These are phyloP conservation scores for Chaetogeoica ovagalla DNA, from an alignment of 2,888 invertebrate genomes.

Conservation along the genomic window DNA sequence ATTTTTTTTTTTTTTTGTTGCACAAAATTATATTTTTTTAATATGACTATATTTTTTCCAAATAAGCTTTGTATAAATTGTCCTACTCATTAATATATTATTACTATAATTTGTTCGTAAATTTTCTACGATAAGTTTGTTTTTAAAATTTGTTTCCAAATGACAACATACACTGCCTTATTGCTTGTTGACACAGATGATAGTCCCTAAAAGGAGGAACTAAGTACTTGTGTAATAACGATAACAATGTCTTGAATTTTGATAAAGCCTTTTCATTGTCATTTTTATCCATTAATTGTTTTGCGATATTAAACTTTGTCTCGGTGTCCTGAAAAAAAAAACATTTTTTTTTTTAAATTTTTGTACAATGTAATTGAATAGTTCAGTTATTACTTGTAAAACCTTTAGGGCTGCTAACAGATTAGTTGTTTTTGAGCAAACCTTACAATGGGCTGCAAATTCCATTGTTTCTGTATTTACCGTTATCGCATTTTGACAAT, in stretches of 20 bases:
- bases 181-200: constrained; percentile 73
- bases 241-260: constrained; percentile 69
- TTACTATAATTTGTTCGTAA: constrained; percentile 12
- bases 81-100: constrained; percentile 19
- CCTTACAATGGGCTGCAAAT: constrained; percentile 71
- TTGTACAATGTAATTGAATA: background rate
- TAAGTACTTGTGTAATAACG: constrained; percentile 70
- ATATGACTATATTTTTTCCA: constrained; percentile 14
- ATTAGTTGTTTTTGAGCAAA: constrained; percentile 72
- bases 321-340: constrained; percentile 69
- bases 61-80: constrained; percentile 41
- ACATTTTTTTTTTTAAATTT: background rate
- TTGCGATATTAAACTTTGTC: constrained; percentile 68
- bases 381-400: constrained; percentile 64
- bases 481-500: constrained; percentile 68
- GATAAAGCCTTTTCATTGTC: constrained; percentile 68
- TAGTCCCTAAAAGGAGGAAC: constrained; percentile 75
- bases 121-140: background rate
- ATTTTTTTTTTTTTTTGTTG: constrained; percentile 29
- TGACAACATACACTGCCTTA: constrained; percentile 70
- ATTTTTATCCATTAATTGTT: constrained; percentile 66
- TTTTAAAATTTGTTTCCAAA: constrained; percentile 64
- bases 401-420: constrained; percentile 75
- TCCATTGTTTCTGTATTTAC: constrained; percentile 69
- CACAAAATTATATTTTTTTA: constrained; percentile 50